Percentiles rank a stretch among this genome's conserved stretches.
These are phyloP conservation scores for Gymnocheta viridis DNA, from an alignment of 2,888 invertebrate species.

Conservation along the genomic window DNA sequence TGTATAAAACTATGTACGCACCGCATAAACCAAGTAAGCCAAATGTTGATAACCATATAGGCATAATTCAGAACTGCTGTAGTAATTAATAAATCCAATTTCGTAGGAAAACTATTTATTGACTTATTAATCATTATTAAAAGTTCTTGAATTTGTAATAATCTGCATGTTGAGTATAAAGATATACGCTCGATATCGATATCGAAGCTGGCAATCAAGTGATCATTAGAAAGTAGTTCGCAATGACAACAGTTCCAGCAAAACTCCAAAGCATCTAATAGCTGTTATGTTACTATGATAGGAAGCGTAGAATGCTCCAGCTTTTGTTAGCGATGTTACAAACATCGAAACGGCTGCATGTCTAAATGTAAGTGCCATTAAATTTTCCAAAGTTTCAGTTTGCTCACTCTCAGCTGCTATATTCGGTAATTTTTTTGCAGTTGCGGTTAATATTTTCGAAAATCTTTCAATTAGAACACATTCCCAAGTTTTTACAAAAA, in stretches of 20 bases:
- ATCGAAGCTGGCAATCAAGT: constrained; percentile 96
- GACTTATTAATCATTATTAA: constrained; percentile 79
- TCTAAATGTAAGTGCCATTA: constrained; percentile 87
- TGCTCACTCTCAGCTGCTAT: constrained; percentile 77
- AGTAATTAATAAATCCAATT: constrained; percentile 82
- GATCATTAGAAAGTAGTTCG: constrained; percentile 95
- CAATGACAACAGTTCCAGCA: constrained; percentile 95
- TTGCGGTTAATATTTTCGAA: constrained; percentile 75
- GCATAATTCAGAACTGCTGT: constrained; percentile 83
- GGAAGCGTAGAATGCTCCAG: constrained; percentile 96
- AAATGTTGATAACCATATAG: constrained; percentile 84
- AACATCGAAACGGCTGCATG: constrained; percentile 96
- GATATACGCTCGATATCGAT: constrained; percentile 86
- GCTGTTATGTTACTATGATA: constrained; percentile 96
- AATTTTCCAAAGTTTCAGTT: constrained; percentile 79
- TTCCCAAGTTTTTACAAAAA: constrained; percentile 95
- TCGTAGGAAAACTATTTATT: constrained; percentile 79
- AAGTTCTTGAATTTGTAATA: constrained; percentile 76
- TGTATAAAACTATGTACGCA: constrained; percentile 89
- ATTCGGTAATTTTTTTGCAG: constrained; percentile 80
- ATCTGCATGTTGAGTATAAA: constrained; percentile 76
- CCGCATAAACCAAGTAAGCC: constrained; percentile 85
- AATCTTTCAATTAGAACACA: constrained; percentile 84
- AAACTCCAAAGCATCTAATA: constrained; percentile 94
- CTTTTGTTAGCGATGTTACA: constrained; percentile 96